Evolutionary conservation across 2,888 invertebrate genomes (phyloP).

Genomic region (Homarus gammarus): DNA sequence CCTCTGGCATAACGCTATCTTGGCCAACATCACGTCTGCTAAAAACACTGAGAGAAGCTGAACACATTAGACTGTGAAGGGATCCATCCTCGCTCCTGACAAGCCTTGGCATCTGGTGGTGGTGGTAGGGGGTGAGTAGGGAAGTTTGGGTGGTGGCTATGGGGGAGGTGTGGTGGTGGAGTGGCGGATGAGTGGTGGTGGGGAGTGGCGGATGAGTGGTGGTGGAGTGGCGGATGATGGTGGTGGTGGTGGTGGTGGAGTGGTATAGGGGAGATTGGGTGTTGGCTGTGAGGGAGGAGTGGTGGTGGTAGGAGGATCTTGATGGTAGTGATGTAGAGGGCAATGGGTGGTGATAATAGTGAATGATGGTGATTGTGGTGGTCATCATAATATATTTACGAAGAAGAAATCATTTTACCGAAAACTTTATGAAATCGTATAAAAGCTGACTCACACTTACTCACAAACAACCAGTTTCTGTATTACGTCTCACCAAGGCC

Average conservation of each 20-base stretch:
- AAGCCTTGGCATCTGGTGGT: background rate
- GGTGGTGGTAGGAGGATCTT: background rate
- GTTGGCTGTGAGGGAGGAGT: background rate
- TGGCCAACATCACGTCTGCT: background rate
- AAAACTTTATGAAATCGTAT: no score
- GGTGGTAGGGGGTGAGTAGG: background rate
- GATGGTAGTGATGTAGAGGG: constrained; percentile 8
- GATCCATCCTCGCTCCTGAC: background rate
- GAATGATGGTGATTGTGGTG: background rate
- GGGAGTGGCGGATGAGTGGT: background rate
- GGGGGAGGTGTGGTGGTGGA: constrained; percentile 14
- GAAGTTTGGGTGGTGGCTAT: background rate
- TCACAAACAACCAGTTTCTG: no score
- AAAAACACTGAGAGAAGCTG: background rate
- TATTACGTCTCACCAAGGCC: no score
- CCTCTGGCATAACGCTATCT: background rate
- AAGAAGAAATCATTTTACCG: no score
- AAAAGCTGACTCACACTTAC: no score
- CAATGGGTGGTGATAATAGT: background rate
- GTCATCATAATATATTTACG: no score
- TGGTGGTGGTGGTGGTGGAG: constrained; percentile 19
- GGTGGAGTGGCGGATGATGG: background rate
- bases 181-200: no score
- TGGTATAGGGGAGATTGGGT: background rate
- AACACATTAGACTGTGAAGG: background rate